These are phyloP conservation scores for Sorex araneus DNA, from an alignment of 2,113 vertebrate genomes.

Conservation along the genomic window DNA sequence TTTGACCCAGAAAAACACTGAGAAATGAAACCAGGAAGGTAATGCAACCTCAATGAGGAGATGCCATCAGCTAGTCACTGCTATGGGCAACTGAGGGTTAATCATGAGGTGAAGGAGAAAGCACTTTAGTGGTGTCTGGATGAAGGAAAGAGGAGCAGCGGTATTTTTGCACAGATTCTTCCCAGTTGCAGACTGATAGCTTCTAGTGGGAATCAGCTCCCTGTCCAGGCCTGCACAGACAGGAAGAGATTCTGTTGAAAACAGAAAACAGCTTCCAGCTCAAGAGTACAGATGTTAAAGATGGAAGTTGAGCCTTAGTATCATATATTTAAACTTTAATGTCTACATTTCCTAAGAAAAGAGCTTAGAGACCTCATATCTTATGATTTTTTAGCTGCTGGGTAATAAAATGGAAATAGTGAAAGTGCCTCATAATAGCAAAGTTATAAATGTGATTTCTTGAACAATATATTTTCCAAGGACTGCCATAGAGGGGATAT, in stretches of 20 bases:
- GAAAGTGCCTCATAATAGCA: too few species aligned
- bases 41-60: neutral
- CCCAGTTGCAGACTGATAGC: neutral
- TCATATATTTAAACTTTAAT: neutral
- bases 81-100: neutral
- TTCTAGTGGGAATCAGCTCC: neutral
- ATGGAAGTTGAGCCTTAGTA: neutral
- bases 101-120: neutral
- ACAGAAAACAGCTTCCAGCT: neutral
- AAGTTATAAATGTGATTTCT: conserved; percentile 22
- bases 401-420: too few species aligned
- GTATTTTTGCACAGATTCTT: neutral
- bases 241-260: neutral
- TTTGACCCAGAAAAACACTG: neutral
- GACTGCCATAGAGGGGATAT: neutral
- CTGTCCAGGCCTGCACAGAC: neutral
- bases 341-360: conserved; percentile 42
- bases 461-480: neutral
- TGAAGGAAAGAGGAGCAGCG: neutral
- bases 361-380: neutral
- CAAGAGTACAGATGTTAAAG: neutral
- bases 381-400: too few species aligned
- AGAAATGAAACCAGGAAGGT: neutral
- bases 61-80: neutral
- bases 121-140: neutral